Evolutionary conservation across 2,888 invertebrate genomes (phyloP).

Genomic region (Dendrolimus pini): DNA sequence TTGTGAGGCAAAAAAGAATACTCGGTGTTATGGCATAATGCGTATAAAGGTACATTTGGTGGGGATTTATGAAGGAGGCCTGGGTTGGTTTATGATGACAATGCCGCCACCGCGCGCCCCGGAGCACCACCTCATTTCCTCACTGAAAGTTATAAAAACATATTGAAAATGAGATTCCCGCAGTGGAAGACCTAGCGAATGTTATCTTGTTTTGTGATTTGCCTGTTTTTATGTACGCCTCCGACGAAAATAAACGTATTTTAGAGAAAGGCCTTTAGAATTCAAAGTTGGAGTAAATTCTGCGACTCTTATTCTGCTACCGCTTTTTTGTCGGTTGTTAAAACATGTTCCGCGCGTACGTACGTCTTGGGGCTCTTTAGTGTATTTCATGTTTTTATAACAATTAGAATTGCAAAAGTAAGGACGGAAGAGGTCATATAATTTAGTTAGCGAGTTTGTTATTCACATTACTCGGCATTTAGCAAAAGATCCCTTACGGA

Average conservation of each 20-base stretch:
- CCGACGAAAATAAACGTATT: constrained; percentile 55
- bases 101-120: constrained; percentile 56
- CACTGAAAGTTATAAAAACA: constrained; percentile 75
- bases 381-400: constrained; percentile 18
- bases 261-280: constrained; percentile 38
- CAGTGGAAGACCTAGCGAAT: constrained; percentile 61
- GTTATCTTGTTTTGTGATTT: constrained; percentile 74
- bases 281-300: constrained; percentile 27
- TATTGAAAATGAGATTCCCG: constrained; percentile 76
- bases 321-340: constrained; percentile 9
- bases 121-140: constrained; percentile 73
- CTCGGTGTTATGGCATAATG: constrained; percentile 67
- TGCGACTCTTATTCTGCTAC: constrained; percentile 5
- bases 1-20: constrained; percentile 44
- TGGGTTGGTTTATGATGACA: constrained; percentile 74
- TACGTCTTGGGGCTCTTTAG: neutral
- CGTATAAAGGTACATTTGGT: constrained; percentile 71
- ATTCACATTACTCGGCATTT: constrained; percentile 37
- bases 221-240: constrained; percentile 64
- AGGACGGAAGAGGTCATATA: constrained; percentile 39
- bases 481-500: constrained; percentile 29
- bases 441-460: constrained; percentile 47
- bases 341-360: constrained; percentile 3
- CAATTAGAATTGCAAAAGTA: constrained; percentile 38
- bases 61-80: constrained; percentile 70